phyloP scores from a whole-genome alignment of 2,113 vertebrate species.

The Dromaius novaehollandiae region DNA sequence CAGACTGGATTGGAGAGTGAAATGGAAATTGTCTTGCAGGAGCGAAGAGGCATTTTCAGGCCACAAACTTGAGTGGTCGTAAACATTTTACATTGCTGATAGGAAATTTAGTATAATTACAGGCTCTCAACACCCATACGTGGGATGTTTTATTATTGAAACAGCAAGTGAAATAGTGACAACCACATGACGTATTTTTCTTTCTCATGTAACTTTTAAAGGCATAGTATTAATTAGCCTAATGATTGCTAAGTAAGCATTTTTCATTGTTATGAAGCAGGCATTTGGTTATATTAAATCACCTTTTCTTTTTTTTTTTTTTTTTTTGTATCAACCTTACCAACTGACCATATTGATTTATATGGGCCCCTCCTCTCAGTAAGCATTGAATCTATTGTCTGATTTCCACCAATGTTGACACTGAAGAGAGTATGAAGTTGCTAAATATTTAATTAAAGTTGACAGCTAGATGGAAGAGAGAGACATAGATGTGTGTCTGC shows the following conservation, averaged over 20 bases:
- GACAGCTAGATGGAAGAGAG: background rate
- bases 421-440: background rate
- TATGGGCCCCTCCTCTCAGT: background rate
- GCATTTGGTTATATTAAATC: no score
- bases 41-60: background rate
- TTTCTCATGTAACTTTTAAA: background rate
- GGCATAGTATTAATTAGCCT: background rate
- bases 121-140: conserved; percentile 27
- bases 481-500: background rate
- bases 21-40: conserved; percentile 31
- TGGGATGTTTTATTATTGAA: conserved; percentile 25
- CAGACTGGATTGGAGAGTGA: background rate
- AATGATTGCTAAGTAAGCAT: background rate
- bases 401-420: background rate
- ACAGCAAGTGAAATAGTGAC: background rate
- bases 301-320: background rate
- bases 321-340: background rate
- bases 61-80: conserved; percentile 59
- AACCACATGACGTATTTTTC: background rate
- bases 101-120: conserved; percentile 15
- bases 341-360: background rate
- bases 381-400: background rate
- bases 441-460: background rate
- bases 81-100: conserved; percentile 49
- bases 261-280: background rate